These are phyloP conservation scores for Drosophila nigrodunni DNA, from an alignment of 1,140 invertebrate species.

Conservation along the genomic window DNA sequence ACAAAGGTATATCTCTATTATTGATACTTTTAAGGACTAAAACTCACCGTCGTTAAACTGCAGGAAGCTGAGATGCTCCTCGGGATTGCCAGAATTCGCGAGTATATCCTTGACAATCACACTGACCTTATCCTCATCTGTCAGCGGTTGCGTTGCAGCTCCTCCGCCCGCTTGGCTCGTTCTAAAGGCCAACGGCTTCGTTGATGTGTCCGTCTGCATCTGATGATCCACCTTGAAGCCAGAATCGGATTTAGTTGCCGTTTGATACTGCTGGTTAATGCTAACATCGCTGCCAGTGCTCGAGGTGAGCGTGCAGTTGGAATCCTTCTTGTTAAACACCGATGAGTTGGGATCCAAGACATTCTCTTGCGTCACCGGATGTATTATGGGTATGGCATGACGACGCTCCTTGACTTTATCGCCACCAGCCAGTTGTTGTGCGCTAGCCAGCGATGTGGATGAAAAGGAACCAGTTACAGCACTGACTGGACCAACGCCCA, in stretches of 20 bases:
- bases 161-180: not conserved
- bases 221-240: constrained; percentile 59
- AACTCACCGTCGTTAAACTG: constrained; percentile 66
- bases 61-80: constrained; percentile 68
- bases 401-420: constrained; percentile 59
- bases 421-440: constrained; percentile 19
- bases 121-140: constrained; percentile 70
- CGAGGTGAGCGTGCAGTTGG: constrained; percentile 50
- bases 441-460: constrained; percentile 33
- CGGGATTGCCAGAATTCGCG: constrained; percentile 59
- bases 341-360: constrained; percentile 66
- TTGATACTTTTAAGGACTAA: too few relatives aligned
- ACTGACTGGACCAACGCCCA: constrained; percentile 3
- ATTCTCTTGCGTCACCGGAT: constrained; percentile 75
- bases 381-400: constrained; percentile 78
- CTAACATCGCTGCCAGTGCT: constrained; percentile 44
- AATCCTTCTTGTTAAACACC: constrained; percentile 60
- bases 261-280: constrained; percentile 25
- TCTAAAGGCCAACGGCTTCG: not conserved
- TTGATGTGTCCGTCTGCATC: constrained; percentile 58
- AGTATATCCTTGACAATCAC: constrained; percentile 73
- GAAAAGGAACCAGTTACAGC: constrained; percentile 38
- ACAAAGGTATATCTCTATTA: too few relatives aligned
- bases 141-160: constrained; percentile 12
- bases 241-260: constrained; percentile 33